Percentiles rank a stretch among this genome's conserved stretches.
phyloP scores from a whole-genome alignment of 2,888 invertebrate genomes.

The Lottia gigantea region DNA sequence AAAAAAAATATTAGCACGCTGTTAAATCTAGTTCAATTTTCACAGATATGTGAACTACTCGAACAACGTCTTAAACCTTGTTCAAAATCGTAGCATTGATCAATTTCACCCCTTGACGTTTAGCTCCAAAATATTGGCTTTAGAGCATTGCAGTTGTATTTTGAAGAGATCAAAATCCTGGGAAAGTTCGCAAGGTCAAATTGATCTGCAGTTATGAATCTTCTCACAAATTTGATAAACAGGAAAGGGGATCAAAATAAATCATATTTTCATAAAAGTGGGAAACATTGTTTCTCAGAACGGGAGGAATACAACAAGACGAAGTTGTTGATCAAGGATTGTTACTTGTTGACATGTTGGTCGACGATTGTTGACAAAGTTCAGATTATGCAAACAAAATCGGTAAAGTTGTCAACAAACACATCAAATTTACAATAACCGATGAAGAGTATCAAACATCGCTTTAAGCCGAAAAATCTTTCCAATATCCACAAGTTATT shows the following conservation, averaged over 20 bases:
- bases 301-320: neutral
- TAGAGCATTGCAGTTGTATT: too few species aligned
- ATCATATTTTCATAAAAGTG: neutral
- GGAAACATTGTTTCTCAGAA: neutral
- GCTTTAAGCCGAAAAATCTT: constrained; percentile 7
- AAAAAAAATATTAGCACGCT: too few species aligned
- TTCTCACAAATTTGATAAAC: neutral
- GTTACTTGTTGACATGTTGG: neutral
- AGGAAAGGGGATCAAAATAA: constrained; percentile 7
- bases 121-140: too few species aligned
- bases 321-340: constrained; percentile 2
- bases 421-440: constrained; percentile 11
- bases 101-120: too few species aligned
- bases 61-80: too few species aligned
- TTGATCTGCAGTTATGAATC: neutral
- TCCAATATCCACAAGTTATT: neutral
- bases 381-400: neutral
- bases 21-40: too few species aligned
- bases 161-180: neutral
- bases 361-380: neutral
- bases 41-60: too few species aligned
- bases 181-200: neutral
- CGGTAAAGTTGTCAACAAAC: constrained; percentile 7
- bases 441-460: constrained; percentile 9
- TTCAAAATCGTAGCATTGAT: too few species aligned